phyloP scores from a whole-genome alignment of 2,797 vertebrate species.

The Eulemur coronatus region DNA sequence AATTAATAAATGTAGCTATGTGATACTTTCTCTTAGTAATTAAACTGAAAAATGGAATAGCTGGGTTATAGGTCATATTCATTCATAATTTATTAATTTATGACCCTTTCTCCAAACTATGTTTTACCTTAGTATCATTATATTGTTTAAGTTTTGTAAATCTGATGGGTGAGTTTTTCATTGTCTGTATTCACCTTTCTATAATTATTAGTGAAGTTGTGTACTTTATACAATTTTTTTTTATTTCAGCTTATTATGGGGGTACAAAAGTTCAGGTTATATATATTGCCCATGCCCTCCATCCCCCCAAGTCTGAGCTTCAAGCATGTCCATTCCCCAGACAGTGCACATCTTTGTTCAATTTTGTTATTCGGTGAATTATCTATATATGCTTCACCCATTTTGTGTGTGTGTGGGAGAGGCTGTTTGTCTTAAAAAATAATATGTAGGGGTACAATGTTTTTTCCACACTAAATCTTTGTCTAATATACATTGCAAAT shows the following conservation, averaged over 20 bases:
- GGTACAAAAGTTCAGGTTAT: too few relatives aligned
- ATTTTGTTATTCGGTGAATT: not conserved
- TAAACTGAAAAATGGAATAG: not conserved
- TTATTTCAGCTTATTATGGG: too few relatives aligned
- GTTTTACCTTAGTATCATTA: not conserved
- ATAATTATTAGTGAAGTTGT: not conserved
- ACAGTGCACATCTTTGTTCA: not conserved
- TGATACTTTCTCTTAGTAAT: not conserved
- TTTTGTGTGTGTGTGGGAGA: not conserved
- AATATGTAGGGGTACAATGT: not conserved
- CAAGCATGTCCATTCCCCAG: too few relatives aligned
- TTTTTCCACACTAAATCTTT: not conserved
- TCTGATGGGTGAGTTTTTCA: not conserved
- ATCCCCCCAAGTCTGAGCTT: too few relatives aligned
- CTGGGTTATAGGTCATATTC: rapidly evolving
- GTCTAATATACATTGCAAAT: not conserved
- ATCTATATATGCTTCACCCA: not conserved
- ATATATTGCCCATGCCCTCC: too few relatives aligned
- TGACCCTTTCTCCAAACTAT: not conserved
- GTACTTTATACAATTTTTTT: not conserved
- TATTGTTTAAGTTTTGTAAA: not conserved
- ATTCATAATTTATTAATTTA: not conserved
- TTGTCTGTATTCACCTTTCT: not conserved
- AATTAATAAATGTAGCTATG: not conserved
- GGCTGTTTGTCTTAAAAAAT: not conserved